Base-by-base conservation (phyloP, 2,113 vertebrate species). In the Cygnus buccinator region DNA sequence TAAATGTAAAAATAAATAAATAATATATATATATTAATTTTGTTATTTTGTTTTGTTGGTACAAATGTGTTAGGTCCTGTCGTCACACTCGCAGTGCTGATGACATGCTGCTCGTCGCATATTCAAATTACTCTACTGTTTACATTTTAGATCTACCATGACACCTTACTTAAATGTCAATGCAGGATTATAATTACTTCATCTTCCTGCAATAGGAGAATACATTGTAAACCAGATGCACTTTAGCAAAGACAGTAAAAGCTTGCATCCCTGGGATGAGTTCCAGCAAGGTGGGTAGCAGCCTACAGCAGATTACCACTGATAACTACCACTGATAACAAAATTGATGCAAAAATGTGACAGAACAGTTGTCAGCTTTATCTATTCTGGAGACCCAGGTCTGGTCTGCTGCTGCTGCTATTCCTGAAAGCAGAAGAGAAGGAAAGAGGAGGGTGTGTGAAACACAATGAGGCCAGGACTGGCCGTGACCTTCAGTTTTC, bases 311-410 rank as follows among this genome's bases (percentile, higher is more conserved):
- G 62, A 63, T 76, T 44, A 61, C 31, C 33, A 39, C 20, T 4
- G 16, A 13, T 35, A 66, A 71, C 0, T 43, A 61, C 31, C 33
- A n/a, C 23, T 4, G 16, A 16, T 31, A 66, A 71, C 0, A 0
- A 72, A 83, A 79, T 26, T 11, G 25, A 63, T 25, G 21, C 22
- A 84, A 73, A 84, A 57, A 43, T 37, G 11, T 68, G 35, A 57
- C 62, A 80, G 58, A 39, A 73, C 0, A 1, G 37, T 48, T 55
- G 39, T 43, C 39, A 67, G 11, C 4, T 61, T 67, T 28, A 13
- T 48, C 54, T 75, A 11, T 44, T 89, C 39, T 8, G 19, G 74
- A 68, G 39, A 29, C 26, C 7, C 35, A 37, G 21, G 55, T n/a
- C 52, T 66, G 59, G 28, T 41, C n/a, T 84, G n/a, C 39, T 55